Conservation (phyloP, 2,888 invertebrate species). For the Zele albiditarsus region DNA sequence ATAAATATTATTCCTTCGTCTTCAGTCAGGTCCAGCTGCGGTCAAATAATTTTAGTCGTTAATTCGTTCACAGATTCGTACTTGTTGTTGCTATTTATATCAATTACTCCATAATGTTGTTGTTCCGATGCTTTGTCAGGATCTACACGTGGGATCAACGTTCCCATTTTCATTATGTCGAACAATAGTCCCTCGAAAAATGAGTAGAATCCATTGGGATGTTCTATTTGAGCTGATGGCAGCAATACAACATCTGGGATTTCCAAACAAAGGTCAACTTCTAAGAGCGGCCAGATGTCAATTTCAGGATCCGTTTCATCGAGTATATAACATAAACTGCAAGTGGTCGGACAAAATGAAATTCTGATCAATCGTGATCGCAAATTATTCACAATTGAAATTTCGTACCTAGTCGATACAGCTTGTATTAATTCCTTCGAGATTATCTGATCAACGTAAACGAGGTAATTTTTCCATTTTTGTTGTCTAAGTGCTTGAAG, state of each 20-base stretch:
- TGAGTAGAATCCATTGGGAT: slow-evolving; percentile 79
- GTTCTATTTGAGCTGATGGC: slow-evolving; percentile 82
- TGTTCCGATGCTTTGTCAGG: slow-evolving; percentile 55
- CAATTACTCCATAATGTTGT: slow-evolving; percentile 64
- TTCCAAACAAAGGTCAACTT: slow-evolving; percentile 83
- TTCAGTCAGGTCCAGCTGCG: slow-evolving; percentile 66
- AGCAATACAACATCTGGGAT: slow-evolving; percentile 83
- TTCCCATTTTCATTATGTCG: slow-evolving; percentile 85
- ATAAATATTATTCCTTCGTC: slow-evolving; percentile 65
- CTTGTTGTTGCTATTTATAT: slow-evolving; percentile 4
- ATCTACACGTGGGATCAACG: slow-evolving; percentile 79
- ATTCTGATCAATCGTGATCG: slow-evolving; percentile 7
- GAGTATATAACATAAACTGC: slow-evolving; percentile 77
- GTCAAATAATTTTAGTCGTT: slow-evolving; percentile 35
- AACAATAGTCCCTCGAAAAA: slow-evolving; percentile 82
- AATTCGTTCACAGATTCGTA: neutral
- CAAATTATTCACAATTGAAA: neutral
- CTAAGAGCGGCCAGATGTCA: slow-evolving; percentile 81
- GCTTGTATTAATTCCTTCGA: slow-evolving; percentile 76
- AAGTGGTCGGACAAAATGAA: slow-evolving; percentile 30
- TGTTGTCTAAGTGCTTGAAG: slow-evolving; percentile 54
- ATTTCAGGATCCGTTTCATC: slow-evolving; percentile 77
- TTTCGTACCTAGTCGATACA: slow-evolving; percentile 69
- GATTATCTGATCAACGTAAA: slow-evolving; percentile 79
- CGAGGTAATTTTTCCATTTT: slow-evolving; percentile 79